These are phyloP conservation scores for Strix aluco DNA, from an alignment of 2,113 vertebrate species.

Conservation along the genomic window DNA sequence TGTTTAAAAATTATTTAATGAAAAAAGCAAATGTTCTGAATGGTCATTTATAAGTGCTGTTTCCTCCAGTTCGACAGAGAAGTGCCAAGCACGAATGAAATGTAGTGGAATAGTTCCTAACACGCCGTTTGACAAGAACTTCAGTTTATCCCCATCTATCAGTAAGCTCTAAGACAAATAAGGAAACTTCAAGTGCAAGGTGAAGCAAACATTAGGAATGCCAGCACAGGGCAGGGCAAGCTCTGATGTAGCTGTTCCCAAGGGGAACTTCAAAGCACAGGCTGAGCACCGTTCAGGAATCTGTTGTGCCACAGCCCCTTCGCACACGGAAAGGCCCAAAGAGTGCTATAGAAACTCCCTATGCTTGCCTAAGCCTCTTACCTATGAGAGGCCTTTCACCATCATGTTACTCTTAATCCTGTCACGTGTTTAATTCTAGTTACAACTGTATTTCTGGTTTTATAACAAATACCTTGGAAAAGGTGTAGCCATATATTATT, in stretches of 20 bases:
- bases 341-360: background rate
- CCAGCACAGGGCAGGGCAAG: background rate
- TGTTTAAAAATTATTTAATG: background rate
- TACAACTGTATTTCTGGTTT: background rate
- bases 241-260: background rate
- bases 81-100: background rate
- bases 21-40: background rate
- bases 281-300: background rate
- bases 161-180: background rate
- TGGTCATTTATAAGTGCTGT: background rate
- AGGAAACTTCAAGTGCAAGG: background rate
- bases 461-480: background rate
- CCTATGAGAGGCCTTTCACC: background rate
- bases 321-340: rapidly evolving
- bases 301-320: background rate
- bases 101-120: background rate
- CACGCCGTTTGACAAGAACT: background rate
- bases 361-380: background rate
- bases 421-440: background rate
- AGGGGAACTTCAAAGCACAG: background rate
- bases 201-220: background rate
- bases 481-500: background rate
- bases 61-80: background rate
- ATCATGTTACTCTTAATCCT: background rate
- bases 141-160: background rate